Percentiles rank a stretch among this genome's conserved stretches.
Conservation (phyloP, 2,113 vertebrate genomes). For the Lepus americanus region DNA sequence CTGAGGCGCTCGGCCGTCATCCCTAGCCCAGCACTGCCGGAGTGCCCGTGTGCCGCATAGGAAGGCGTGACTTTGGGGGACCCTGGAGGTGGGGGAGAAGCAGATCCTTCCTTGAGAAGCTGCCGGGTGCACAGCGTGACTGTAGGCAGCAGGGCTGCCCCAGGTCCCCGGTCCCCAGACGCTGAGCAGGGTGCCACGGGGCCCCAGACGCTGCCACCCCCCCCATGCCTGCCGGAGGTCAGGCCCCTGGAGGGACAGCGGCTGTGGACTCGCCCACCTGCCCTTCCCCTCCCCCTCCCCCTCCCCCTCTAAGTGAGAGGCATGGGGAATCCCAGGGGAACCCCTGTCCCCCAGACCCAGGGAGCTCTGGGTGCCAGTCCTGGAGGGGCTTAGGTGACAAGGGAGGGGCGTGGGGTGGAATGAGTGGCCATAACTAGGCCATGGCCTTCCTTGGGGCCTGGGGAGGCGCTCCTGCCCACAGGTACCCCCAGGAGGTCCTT, state of each 20-base stretch:
- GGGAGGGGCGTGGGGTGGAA: too few species aligned
- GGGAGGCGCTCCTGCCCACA: not conserved
- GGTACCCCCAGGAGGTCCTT: too few species aligned
- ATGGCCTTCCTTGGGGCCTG: not conserved
- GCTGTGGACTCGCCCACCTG: too few species aligned
- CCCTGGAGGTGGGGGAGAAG: not conserved
- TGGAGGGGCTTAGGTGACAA: too few species aligned
- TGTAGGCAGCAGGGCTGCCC: rapidly evolving
- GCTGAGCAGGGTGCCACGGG: not conserved
- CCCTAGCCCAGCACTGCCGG: not conserved
- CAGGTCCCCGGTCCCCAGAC: not conserved
- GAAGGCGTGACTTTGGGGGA: not conserved
- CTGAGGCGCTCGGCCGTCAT: not conserved
- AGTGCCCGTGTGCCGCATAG: rapidly evolving
- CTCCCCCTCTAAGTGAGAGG: too few species aligned
- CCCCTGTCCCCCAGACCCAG: too few species aligned
- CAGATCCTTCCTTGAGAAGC: not conserved
- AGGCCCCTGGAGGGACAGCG: not conserved
- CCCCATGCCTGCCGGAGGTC: not conserved
- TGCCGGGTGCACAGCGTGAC: not conserved
- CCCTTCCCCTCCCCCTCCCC: too few species aligned
- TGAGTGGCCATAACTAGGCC: too few species aligned
- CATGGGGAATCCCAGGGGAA: too few species aligned
- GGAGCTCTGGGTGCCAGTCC: too few species aligned
- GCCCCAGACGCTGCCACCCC: rapidly evolving